A percentile compares a stretch with the other conserved stretches of the same genome.
These are phyloP conservation scores for Drosophila bunnanda DNA, from an alignment of 2,888 invertebrate genomes.

Conservation along the genomic window DNA sequence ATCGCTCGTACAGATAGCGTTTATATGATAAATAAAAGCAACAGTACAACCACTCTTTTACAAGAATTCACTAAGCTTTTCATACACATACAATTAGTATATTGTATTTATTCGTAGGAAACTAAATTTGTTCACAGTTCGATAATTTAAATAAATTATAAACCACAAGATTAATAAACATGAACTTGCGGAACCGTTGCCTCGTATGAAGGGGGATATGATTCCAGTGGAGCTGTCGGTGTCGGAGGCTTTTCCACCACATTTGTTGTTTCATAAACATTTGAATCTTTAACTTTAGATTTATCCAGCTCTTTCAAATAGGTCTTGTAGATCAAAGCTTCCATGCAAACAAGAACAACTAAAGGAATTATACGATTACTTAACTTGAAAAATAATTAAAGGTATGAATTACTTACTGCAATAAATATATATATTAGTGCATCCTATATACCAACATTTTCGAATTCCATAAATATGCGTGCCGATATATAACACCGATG, in stretches of 20 bases:
- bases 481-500: not conserved
- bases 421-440: not conserved
- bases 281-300: not conserved
- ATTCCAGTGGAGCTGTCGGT: not conserved
- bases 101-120: not conserved
- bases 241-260: not conserved
- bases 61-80: not conserved
- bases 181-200: not conserved
- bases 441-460: not conserved
- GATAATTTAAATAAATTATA: not conserved
- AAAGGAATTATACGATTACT: not conserved
- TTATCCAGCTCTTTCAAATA: not conserved
- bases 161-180: not conserved
- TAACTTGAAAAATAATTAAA: not conserved
- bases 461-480: not conserved
- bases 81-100: not conserved
- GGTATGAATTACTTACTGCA: not conserved
- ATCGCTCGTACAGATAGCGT: no score
- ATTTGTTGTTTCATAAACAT: not conserved
- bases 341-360: not conserved
- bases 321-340: not conserved
- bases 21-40: no score
- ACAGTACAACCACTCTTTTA: not conserved
- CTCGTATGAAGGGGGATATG: conserved; percentile 1
- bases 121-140: not conserved